Evolutionary conservation across 2,888 invertebrate species (phyloP), one percentile per base, ranked within the genome.

Genomic region (Microctonus hyperodae): DNA sequence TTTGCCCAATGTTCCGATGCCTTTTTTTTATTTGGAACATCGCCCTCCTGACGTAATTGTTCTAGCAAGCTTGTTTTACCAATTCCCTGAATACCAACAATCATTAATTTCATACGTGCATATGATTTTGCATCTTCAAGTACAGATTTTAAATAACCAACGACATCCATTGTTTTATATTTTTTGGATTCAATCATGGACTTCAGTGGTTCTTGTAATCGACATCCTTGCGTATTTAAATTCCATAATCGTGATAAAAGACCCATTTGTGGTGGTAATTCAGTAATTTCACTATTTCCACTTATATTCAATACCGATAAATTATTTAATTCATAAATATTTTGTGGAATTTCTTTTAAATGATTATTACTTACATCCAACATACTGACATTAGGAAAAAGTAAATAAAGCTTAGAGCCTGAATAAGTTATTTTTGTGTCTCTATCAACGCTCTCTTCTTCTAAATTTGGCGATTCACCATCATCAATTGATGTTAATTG

Each of bases 181-280:
- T 95, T 92, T 76, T 97, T 97, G 67, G 93, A 91, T 59, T 93
- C 92, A 68, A 98, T 92, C 94, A 97, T 96, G 0, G 93, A 91
- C 70, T 91, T 91, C 0, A 97, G 85, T 0, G 97, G 97, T 80
- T 97, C 97, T 76, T 91, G 91, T 11, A 97, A 86, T 28, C 90
- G 88, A 79, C 98, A 98, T 2, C 96, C 96, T 51, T 92, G 89
- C 2, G 97, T 93, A 84, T 95, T 96, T 44, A 99, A 86, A 85
- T 97, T 98, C 98, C 98, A 98, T 44, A 99, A 87, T n/a, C 96
- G 90, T 0, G 93, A 92, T 1, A 98, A 87, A 7, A 97, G 86
- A 0, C 99, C 98, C 90, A 99, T 92, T 84, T 97, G 95, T 0
- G 98, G 93, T 0, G 98, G 98, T 63, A 99, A 88, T 79, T 96